A percentile compares a stretch with the other conserved stretches of the same genome.
Conservation (phyloP, 2,888 invertebrate species). For the Eulithis prunata region DNA sequence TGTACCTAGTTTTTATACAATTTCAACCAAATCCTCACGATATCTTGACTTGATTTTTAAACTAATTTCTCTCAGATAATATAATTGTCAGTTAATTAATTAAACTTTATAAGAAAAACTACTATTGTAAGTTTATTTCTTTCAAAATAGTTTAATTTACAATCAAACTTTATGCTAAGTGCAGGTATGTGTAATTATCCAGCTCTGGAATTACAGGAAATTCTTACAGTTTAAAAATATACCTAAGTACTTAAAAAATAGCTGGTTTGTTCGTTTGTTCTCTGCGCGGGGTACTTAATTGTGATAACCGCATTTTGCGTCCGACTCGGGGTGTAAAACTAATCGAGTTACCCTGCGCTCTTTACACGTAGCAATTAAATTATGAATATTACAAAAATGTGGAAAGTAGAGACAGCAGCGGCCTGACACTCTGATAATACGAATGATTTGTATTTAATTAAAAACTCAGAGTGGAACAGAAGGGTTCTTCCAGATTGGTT, state of each 20-base stretch:
- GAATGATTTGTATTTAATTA: background rate
- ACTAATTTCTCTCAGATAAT: no score
- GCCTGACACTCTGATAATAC: background rate
- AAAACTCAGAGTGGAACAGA: background rate
- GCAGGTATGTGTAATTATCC: background rate
- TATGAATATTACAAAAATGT: conserved; percentile 24
- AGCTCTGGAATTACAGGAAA: background rate
- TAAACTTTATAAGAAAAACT: no score
- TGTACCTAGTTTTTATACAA: no score
- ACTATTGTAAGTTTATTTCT: no score
- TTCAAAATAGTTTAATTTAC: no score
- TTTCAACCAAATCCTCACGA: no score
- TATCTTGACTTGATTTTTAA: no score
- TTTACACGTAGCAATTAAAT: conserved; percentile 26
- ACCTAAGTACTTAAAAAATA: conserved; percentile 44
- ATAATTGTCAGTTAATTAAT: no score
- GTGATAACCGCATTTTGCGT: conserved; percentile 74
- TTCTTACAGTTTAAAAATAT: background rate
- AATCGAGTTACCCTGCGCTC: conserved; percentile 69
- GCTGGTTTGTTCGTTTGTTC: conserved; percentile 61
- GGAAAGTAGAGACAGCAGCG: conserved; percentile 2
- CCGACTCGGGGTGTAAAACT: conserved; percentile 69
- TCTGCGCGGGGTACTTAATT: conserved; percentile 65
- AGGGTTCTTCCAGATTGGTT: no score
- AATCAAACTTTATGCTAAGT: no score